phyloP scores from a whole-genome alignment of 2,888 invertebrate species.

The Dasysyrphus albostriatus region DNA sequence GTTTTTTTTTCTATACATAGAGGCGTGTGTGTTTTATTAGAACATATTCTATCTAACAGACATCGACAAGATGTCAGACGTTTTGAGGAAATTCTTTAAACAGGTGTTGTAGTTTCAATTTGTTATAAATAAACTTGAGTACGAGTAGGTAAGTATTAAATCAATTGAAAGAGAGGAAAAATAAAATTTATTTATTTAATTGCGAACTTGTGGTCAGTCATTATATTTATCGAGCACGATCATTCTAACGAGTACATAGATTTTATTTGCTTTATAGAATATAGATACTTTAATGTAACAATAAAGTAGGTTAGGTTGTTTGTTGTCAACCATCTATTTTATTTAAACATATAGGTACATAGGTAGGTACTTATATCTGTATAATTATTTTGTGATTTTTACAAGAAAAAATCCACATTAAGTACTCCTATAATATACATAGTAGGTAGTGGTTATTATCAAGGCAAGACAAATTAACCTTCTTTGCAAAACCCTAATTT shows the following conservation, averaged over 20 bases:
- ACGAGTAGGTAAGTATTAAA: neutral
- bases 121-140: constrained; percentile 15
- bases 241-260: neutral
- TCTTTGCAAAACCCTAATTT: constrained; percentile 40
- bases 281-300: neutral
- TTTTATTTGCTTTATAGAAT: neutral
- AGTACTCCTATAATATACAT: neutral
- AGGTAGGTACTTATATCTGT: neutral
- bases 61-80: constrained; percentile 8
- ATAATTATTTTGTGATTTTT: neutral
- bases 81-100: constrained; percentile 35
- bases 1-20: neutral
- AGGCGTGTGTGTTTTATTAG: constrained; percentile 13
- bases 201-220: constrained; percentile 27
- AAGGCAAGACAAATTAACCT: constrained; percentile 16
- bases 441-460: constrained; percentile 3
- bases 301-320: constrained; percentile 25
- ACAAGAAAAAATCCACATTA: neutral
- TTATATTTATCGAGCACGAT: constrained; percentile 6
- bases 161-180: neutral
- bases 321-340: neutral
- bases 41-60: constrained; percentile 1
- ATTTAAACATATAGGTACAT: too few relatives aligned
- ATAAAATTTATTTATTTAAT: constrained; percentile 8
- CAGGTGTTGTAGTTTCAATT: constrained; percentile 44